Percentiles rank a stretch among this genome's conserved stretches.
Conservation (phyloP, 1,140 invertebrate genomes). For the Argopecten irradians region DNA sequence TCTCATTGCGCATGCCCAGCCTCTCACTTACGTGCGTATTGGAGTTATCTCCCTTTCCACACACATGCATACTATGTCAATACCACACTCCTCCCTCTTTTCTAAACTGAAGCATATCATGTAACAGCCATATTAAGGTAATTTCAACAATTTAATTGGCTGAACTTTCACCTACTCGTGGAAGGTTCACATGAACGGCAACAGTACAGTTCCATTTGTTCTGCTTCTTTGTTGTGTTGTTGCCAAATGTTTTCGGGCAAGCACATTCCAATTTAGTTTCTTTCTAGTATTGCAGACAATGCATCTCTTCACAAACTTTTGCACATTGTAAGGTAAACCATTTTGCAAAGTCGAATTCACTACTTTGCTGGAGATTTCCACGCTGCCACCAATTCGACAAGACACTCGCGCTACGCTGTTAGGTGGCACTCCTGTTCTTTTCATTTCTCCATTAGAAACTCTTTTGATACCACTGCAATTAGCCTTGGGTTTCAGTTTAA, state of each 20-base stretch:
- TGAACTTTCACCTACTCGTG: too few relatives aligned
- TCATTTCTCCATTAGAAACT: too few relatives aligned
- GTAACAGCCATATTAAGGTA: too few relatives aligned
- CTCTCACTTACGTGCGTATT: too few relatives aligned
- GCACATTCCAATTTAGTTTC: neutral
- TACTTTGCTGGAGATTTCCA: too few relatives aligned
- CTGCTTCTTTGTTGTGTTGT: neutral
- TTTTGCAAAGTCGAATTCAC: too few relatives aligned
- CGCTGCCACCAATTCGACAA: neutral
- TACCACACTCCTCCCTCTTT: neutral
- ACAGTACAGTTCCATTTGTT: neutral
- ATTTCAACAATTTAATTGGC: too few relatives aligned
- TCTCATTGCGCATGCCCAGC: too few relatives aligned
- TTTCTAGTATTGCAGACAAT: slow-evolving; percentile 35
- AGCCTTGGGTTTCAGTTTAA: too few relatives aligned
- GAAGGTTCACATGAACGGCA: neutral
- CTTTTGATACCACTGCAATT: too few relatives aligned
- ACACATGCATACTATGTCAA: neutral
- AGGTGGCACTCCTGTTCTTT: neutral
- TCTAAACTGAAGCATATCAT: neutral
- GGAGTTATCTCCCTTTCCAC: too few relatives aligned
- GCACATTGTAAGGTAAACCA: neutral
- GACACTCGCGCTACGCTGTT: neutral
- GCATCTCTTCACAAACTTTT: slow-evolving; percentile 26
- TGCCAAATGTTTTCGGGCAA: neutral